Conservation (phyloP, 2,888 invertebrate genomes). For the Blomia tropicalis region DNA sequence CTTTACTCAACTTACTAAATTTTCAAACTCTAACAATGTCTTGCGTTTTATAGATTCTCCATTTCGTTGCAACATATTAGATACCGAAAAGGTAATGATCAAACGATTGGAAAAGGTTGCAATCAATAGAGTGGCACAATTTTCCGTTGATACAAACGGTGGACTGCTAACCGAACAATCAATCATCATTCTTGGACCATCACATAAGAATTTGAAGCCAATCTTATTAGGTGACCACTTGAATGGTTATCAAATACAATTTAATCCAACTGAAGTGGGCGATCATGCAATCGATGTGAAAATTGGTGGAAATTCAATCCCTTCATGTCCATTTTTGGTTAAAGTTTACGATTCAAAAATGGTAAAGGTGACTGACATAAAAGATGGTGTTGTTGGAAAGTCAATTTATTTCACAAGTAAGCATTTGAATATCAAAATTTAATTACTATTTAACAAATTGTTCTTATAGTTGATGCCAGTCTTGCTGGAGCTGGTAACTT, state of each 20-base stretch:
- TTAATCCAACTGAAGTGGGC: slow-evolving; percentile 74
- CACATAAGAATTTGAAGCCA: slow-evolving; percentile 29
- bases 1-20: slow-evolving; percentile 16
- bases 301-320: slow-evolving; percentile 57
- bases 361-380: slow-evolving; percentile 85
- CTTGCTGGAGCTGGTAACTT: slow-evolving; percentile 76
- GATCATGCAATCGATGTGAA: slow-evolving; percentile 75
- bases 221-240: slow-evolving; percentile 28
- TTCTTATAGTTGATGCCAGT: slow-evolving; percentile 42
- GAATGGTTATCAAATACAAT: slow-evolving; percentile 41
- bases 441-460: slow-evolving; percentile 18
- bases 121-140: slow-evolving; percentile 63
- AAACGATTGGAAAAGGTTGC: slow-evolving; percentile 68
- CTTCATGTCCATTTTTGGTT: slow-evolving; percentile 83
- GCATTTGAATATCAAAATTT: slow-evolving; percentile 31
- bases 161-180: slow-evolving; percentile 32
- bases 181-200: slow-evolving; percentile 35
- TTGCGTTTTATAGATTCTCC: slow-evolving; percentile 57
- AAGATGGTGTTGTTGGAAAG: slow-evolving; percentile 66
- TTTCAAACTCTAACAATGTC: too few relatives aligned
- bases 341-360: slow-evolving; percentile 89
- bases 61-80: slow-evolving; percentile 59
- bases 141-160: slow-evolving; percentile 69
- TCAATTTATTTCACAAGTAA: slow-evolving; percentile 83
- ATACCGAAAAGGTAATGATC: slow-evolving; percentile 65